A percentile compares a stretch with the other conserved stretches of the same genome.
These are phyloP conservation scores for Hyalella azteca DNA, from an alignment of 2,888 invertebrate species.

Conservation along the genomic window DNA sequence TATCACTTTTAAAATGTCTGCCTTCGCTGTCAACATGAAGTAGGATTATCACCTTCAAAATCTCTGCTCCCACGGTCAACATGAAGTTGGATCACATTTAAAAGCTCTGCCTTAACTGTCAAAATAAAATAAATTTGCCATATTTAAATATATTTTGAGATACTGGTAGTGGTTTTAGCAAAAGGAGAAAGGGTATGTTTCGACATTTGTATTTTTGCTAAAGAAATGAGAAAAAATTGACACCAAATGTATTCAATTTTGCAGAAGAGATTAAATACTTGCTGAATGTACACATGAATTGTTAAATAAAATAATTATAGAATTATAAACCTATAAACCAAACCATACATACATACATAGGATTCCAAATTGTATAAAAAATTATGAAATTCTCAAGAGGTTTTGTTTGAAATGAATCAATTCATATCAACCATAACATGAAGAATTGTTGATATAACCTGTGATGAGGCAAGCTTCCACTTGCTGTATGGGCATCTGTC, in stretches of 20 bases:
- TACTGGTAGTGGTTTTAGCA: too few relatives aligned
- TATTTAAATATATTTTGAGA: too few relatives aligned
- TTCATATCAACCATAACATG: background rate
- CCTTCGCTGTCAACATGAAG: background rate
- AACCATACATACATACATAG: background rate
- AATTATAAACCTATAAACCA: background rate
- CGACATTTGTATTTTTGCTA: too few relatives aligned
- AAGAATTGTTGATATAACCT: background rate
- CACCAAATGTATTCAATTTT: too few relatives aligned
- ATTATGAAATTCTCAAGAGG: background rate
- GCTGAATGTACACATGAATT: too few relatives aligned
- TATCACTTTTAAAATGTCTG: background rate
- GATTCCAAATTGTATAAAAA: background rate
- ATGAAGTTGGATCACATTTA: background rate
- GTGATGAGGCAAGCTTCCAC: background rate
- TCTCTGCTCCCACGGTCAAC: background rate
- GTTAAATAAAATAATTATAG: background rate
- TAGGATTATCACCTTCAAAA: background rate
- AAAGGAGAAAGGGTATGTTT: too few relatives aligned
- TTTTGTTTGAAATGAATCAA: background rate
- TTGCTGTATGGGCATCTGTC: background rate
- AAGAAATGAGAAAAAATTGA: too few relatives aligned
- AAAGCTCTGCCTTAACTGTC: background rate
- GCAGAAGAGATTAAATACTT: too few relatives aligned
- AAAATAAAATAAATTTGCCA: background rate